Percentiles rank a stretch among this genome's conserved stretches.
phyloP scores from a whole-genome alignment of 2,888 invertebrate species.

The Germaria angustata region DNA sequence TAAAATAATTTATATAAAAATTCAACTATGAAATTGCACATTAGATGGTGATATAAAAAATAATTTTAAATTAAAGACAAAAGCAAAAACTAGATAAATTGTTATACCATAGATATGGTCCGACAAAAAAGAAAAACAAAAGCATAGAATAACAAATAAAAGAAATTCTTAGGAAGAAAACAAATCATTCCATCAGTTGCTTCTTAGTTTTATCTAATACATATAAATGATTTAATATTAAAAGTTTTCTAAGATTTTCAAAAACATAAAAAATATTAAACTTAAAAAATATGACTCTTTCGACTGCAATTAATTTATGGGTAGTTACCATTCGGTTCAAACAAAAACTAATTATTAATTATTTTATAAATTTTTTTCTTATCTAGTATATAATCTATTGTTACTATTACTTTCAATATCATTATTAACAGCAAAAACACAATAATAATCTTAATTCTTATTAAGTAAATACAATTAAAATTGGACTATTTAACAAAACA shows the following conservation, averaged over 20 bases:
- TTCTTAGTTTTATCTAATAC: background rate
- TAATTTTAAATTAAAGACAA: background rate
- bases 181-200: background rate
- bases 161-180: background rate
- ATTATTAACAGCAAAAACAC: conserved; percentile 34
- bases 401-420: conserved; percentile 25
- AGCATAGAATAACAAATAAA: background rate
- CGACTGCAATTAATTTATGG: conserved; percentile 29
- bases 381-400: background rate
- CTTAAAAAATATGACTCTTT: conserved; percentile 64
- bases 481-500: conserved; percentile 62
- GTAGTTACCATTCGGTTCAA: conserved; percentile 9
- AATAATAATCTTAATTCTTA: conserved; percentile 19
- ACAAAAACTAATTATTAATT: conserved; percentile 4
- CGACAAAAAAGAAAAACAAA: conserved; percentile 18
- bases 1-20: conserved; percentile 35
- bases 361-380: conserved; percentile 15
- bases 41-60: conserved; percentile 12
- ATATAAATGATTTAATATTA: conserved; percentile 57
- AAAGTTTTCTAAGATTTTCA: conserved; percentile 58
- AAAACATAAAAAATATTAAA: conserved; percentile 28
- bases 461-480: conserved; percentile 44
- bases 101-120: conserved; percentile 1
- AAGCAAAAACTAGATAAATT: background rate
- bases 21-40: conserved; percentile 62